Conservation (phyloP, 2,888 invertebrate genomes). For the Melipona bicolor region DNA sequence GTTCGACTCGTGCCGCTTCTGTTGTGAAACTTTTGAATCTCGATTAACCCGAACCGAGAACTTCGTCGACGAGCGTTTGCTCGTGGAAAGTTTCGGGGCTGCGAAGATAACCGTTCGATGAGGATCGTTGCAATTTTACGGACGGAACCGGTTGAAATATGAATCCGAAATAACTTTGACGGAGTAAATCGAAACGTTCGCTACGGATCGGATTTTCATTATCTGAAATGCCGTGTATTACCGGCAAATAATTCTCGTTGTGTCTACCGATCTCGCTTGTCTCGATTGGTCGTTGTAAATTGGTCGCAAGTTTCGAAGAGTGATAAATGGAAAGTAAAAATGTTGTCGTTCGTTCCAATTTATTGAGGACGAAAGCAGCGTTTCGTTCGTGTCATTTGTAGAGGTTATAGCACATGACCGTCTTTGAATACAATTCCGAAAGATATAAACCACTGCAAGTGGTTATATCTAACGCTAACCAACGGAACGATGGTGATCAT, state of each 20-base stretch:
- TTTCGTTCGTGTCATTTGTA: too few species aligned
- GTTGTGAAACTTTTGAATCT: background rate
- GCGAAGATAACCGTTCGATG: background rate
- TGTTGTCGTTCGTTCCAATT: too few species aligned
- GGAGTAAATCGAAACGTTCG: background rate
- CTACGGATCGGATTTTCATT: background rate
- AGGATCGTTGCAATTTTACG: conserved; percentile 53
- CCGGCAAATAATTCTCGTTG: background rate
- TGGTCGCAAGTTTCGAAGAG: too few species aligned
- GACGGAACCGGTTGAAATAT: conserved; percentile 20
- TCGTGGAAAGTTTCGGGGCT: conserved; percentile 28
- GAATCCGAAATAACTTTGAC: background rate
- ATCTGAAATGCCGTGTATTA: background rate
- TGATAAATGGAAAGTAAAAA: too few species aligned
- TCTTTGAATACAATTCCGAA: too few species aligned
- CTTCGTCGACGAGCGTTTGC: conserved; percentile 22
- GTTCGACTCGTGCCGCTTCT: conserved; percentile 9
- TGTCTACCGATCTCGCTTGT: background rate
- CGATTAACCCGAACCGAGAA: background rate
- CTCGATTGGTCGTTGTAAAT: background rate
- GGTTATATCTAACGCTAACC: too few species aligned
- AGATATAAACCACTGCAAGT: too few species aligned
- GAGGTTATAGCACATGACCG: too few species aligned
- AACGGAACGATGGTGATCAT: too few species aligned
- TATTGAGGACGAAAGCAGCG: too few species aligned